Evolutionary conservation across 2,888 invertebrate species (phyloP), one percentile per base, ranked within the genome.

Genomic region (Pheosia gnoma): DNA sequence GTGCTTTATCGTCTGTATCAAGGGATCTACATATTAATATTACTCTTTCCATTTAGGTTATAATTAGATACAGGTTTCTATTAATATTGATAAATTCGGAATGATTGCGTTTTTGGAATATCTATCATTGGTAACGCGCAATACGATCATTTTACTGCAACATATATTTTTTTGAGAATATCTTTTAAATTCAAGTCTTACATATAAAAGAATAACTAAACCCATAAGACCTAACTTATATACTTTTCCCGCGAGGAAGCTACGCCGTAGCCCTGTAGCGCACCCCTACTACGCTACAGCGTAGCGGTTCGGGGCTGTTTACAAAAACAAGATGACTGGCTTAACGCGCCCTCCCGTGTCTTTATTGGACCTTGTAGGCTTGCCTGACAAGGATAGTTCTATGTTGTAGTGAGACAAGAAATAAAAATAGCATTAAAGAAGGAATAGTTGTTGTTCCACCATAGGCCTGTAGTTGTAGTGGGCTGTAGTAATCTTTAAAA

Each of bases 271-370:
- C 63, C 54, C 57, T 78, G 82, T 80, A 79, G 79, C 70, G 58
- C 70, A 71, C 71, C 75, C 77, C 72, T 59, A 69, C 25, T 25
- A 25, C 25, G 74, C 77, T 77, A 83, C 78, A 67, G 67, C 77
- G 79, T 79, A 83, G 80, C 74, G 74, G 71, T 70, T 66, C 70
- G 75, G 84, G 83, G 84, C 80, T 90, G 91, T 91, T 91, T 92
- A 91, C 90, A 87, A 87, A 88, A 91, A 91, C 90, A 90, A 78
- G 86, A 91, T 91, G 91, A 92, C 91, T 91, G 83, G 90, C 90
- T 82, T 77, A 86, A 87, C 83, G 82, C 81, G 83, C 86, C 84
- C 84, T 79, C 78, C 83, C 84, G 80, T 80, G 85, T 83, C 87
- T 89, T 89, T 89, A 89, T 89, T 85, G 86, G 84, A 75, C 84